Conservation (phyloP, 2,888 invertebrate genomes). For the Dynastes tityus region DNA sequence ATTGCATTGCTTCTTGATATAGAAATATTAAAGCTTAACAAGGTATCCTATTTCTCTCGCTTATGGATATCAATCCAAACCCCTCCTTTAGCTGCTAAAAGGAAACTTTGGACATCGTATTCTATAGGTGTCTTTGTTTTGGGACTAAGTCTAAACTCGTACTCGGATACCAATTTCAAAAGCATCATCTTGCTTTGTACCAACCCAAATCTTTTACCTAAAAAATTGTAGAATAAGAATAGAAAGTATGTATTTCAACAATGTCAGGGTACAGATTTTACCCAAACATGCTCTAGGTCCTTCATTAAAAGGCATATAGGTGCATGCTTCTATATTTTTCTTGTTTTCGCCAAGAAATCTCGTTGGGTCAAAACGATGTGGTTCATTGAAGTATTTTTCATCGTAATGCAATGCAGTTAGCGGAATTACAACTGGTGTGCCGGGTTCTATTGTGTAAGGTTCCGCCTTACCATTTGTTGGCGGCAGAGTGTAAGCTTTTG, state of each 20-base stretch:
- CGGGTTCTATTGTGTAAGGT: slow-evolving; percentile 54
- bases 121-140: slow-evolving; percentile 52
- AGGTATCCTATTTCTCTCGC: slow-evolving; percentile 21
- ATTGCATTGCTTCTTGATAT: no score
- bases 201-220: slow-evolving; percentile 55
- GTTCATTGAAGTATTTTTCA: slow-evolving; percentile 56
- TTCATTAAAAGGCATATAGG: slow-evolving; percentile 60
- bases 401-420: slow-evolving; percentile 55
- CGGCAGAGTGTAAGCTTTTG: slow-evolving; percentile 56
- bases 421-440: slow-evolving; percentile 56
- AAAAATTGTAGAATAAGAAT: neutral
- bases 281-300: slow-evolving; percentile 61
- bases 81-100: slow-evolving; percentile 49
- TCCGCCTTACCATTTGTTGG: slow-evolving; percentile 57
- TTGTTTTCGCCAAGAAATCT: slow-evolving; percentile 61
- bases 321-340: slow-evolving; percentile 57
- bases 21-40: neutral
- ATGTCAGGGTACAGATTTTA: slow-evolving; percentile 44
- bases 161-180: slow-evolving; percentile 51
- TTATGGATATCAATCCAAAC: slow-evolving; percentile 49
- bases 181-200: slow-evolving; percentile 55
- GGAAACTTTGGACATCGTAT: slow-evolving; percentile 49
- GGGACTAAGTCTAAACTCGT: slow-evolving; percentile 53
- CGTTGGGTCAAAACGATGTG: slow-evolving; percentile 56
- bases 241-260: neutral